phyloP scores from a whole-genome alignment of 2,797 vertebrate species.

The Caiman crocodilus region DNA sequence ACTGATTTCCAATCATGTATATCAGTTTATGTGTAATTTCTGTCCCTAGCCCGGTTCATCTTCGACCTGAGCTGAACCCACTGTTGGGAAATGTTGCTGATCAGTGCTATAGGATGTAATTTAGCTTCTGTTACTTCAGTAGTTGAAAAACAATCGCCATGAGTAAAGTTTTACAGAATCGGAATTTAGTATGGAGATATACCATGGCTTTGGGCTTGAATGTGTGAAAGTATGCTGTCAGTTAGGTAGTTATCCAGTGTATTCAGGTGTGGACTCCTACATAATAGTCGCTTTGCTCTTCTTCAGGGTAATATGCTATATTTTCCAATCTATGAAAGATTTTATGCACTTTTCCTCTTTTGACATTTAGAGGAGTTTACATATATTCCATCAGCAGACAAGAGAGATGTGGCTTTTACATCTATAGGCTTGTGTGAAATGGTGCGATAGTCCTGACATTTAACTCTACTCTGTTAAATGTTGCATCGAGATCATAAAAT shows the following conservation, averaged over 20 bases:
- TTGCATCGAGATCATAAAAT: background rate
- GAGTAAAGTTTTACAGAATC: background rate
- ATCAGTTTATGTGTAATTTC: too few relatives aligned
- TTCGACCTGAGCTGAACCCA: too few relatives aligned
- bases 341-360: background rate
- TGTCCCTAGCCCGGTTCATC: too few relatives aligned
- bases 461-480: rapidly evolving
- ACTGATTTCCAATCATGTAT: too few relatives aligned
- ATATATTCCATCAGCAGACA: background rate
- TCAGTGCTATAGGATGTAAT: background rate
- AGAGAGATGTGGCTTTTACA: background rate
- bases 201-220: background rate
- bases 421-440: rapidly evolving
- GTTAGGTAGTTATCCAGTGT: background rate
- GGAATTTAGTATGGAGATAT: background rate
- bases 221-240: too few relatives aligned
- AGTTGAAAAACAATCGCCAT: background rate
- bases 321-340: conserved; percentile 1
- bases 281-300: background rate
- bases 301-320: background rate
- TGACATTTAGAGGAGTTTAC: background rate
- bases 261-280: background rate
- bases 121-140: background rate
- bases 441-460: rapidly evolving
- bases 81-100: too few relatives aligned